phyloP scores from a whole-genome alignment of 2,888 invertebrate species.

The Tortricodes alternella region DNA sequence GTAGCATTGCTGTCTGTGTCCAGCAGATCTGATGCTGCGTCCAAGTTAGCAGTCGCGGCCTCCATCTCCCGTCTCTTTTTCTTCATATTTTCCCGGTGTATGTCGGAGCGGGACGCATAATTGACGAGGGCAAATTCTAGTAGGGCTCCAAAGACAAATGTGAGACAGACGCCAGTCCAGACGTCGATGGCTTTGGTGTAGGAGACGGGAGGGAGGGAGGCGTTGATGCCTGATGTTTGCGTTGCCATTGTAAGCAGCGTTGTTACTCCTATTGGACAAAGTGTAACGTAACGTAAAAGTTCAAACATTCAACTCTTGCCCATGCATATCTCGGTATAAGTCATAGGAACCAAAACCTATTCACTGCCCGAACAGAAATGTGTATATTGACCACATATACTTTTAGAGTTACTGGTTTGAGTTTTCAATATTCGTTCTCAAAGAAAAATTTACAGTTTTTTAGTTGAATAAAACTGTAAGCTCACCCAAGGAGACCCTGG shows the following conservation, averaged over 20 bases:
- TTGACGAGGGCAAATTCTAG: conserved; percentile 99
- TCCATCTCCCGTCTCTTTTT: conserved; percentile 94
- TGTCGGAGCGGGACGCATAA: conserved; percentile 96
- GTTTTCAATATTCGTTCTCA: too few relatives aligned
- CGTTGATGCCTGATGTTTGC: conserved; percentile 97
- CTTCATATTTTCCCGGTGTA: conserved; percentile 94
- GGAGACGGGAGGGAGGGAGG: conserved; percentile 97
- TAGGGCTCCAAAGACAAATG: conserved; percentile 98
- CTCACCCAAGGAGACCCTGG: conserved; percentile 94
- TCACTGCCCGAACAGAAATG: too few relatives aligned
- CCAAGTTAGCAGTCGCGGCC: conserved; percentile 91
- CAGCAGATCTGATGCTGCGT: conserved; percentile 92
- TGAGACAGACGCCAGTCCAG: conserved; percentile 98
- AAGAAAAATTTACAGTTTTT: background rate
- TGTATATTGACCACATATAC: background rate
- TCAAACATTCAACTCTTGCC: too few relatives aligned
- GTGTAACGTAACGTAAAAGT: too few relatives aligned
- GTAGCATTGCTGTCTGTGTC: conserved; percentile 95
- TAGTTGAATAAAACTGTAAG: background rate
- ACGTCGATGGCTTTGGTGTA: conserved; percentile 99
- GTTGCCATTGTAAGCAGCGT: conserved; percentile 99
- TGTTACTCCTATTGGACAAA: conserved; percentile 88
- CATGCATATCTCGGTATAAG: too few relatives aligned
- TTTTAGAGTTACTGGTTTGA: too few relatives aligned
- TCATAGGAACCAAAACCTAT: too few relatives aligned